phyloP scores from a whole-genome alignment of 1,140 invertebrate genomes.

The Andricus grossulariae region DNA sequence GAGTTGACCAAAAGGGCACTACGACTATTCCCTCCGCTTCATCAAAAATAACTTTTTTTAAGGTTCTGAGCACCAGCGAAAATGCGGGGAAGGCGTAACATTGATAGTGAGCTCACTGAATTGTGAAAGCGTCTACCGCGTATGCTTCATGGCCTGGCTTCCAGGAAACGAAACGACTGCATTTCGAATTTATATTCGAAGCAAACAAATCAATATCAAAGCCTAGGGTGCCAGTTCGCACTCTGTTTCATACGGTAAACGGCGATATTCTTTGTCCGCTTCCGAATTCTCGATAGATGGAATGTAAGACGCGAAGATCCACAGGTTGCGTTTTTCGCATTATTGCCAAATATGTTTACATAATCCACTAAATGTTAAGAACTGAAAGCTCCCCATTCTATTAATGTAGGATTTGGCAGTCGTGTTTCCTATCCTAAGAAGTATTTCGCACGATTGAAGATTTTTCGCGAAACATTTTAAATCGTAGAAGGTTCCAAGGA shows the following conservation, averaged over 20 bases:
- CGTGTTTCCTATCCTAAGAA: too few relatives aligned
- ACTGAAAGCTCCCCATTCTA: too few relatives aligned
- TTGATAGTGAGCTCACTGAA: not conserved
- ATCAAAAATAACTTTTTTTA: too few relatives aligned
- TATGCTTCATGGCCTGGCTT: slow-evolving; percentile 33
- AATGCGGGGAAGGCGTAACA: not conserved
- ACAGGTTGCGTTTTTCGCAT: too few relatives aligned
- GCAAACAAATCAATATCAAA: slow-evolving; percentile 51
- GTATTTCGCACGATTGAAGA: too few relatives aligned
- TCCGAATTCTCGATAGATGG: too few relatives aligned
- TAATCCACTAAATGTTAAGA: slow-evolving; percentile 38
- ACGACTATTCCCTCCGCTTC: slow-evolving; percentile 16
- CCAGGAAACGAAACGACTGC: too few relatives aligned
- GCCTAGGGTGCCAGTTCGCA: slow-evolving; percentile 14
- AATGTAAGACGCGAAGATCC: too few relatives aligned
- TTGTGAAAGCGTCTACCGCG: too few relatives aligned
- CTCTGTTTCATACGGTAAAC: slow-evolving; percentile 20
- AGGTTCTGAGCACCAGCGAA: slow-evolving; percentile 24
- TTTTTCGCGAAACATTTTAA: slow-evolving; percentile 36
- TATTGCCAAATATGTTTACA: slow-evolving; percentile 39
- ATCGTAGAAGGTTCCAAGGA: slow-evolving; percentile 25
- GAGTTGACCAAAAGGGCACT: slow-evolving; percentile 24
- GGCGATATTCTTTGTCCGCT: slow-evolving; percentile 34
- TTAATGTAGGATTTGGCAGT: too few relatives aligned
- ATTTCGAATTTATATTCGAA: too few relatives aligned